Conservation (phyloP, 2,113 vertebrate genomes). For the Hypomesus transpacificus region DNA sequence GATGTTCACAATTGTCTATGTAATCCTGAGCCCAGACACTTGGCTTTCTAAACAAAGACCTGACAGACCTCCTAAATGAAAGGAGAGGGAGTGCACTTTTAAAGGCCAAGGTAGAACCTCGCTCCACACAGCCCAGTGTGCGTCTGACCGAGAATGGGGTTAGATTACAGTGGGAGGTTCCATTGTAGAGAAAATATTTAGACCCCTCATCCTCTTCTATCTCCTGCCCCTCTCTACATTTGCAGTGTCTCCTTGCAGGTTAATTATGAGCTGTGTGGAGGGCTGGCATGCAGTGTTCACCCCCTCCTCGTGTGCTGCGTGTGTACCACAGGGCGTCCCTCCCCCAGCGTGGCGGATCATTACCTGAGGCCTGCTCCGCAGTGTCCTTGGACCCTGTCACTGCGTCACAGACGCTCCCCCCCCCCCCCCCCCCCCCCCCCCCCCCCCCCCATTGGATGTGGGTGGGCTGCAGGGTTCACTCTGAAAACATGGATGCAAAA, state of each 20-base stretch:
- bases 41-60: slow-evolving; percentile 62
- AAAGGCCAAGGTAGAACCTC: slow-evolving; percentile 49
- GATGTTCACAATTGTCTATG: slow-evolving; percentile 54
- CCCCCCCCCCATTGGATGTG: not conserved
- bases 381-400: slow-evolving; percentile 47
- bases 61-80: slow-evolving; percentile 55
- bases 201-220: slow-evolving; percentile 28
- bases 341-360: slow-evolving; percentile 43
- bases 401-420: slow-evolving; percentile 24
- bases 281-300: slow-evolving; percentile 11
- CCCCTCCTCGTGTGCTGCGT: slow-evolving; percentile 11
- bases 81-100: slow-evolving; percentile 45
- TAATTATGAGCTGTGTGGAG: slow-evolving; percentile 14
- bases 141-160: slow-evolving; percentile 48
- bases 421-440: slow-evolving; percentile 7
- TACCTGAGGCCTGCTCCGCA: slow-evolving; percentile 39
- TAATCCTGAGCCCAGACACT: slow-evolving; percentile 58
- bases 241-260: slow-evolving; percentile 23
- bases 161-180: slow-evolving; percentile 40
- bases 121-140: slow-evolving; percentile 29
- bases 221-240: slow-evolving; percentile 28
- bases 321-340: slow-evolving; percentile 57
- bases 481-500: too few species aligned
- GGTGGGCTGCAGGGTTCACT: not conserved
- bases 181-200: slow-evolving; percentile 22